A percentile compares a stretch with the other conserved stretches of the same genome.
Conservation (phyloP, 2,888 invertebrate species). For the Aspidiotus destructor region DNA sequence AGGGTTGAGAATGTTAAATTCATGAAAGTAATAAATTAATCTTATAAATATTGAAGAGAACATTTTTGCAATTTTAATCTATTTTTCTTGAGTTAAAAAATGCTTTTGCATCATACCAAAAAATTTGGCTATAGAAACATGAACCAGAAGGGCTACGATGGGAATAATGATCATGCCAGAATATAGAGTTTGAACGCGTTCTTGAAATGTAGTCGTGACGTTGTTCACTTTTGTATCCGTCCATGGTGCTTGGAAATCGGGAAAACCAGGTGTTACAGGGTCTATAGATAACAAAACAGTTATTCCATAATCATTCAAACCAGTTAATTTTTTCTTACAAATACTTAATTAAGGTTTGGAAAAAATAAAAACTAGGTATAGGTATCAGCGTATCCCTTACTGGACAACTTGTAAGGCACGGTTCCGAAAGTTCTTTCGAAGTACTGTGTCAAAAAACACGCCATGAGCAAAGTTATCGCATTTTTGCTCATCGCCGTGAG, state of each 20-base stretch:
- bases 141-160: slow-evolving; percentile 76
- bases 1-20: no score
- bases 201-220: slow-evolving; percentile 12
- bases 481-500: slow-evolving; percentile 32
- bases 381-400: slow-evolving; percentile 16
- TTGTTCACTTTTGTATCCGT: slow-evolving; percentile 11
- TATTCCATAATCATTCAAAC: neutral
- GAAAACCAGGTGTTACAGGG: slow-evolving; percentile 10
- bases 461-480: slow-evolving; percentile 25
- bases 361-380: neutral
- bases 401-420: slow-evolving; percentile 30
- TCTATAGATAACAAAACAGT: slow-evolving; percentile 3
- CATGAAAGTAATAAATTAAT: no score
- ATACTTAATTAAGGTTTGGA: neutral
- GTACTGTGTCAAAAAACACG: slow-evolving; percentile 24
- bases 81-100: no score
- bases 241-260: slow-evolving; percentile 14
- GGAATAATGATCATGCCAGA: slow-evolving; percentile 71
- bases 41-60: no score
- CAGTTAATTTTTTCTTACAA: neutral
- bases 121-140: slow-evolving; percentile 92
- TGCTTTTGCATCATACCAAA: slow-evolving; percentile 56
- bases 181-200: slow-evolving; percentile 46
- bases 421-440: slow-evolving; percentile 24
- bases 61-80: no score